Conservation (phyloP, 2,797 vertebrate species). For the Etheostoma perlongum region DNA sequence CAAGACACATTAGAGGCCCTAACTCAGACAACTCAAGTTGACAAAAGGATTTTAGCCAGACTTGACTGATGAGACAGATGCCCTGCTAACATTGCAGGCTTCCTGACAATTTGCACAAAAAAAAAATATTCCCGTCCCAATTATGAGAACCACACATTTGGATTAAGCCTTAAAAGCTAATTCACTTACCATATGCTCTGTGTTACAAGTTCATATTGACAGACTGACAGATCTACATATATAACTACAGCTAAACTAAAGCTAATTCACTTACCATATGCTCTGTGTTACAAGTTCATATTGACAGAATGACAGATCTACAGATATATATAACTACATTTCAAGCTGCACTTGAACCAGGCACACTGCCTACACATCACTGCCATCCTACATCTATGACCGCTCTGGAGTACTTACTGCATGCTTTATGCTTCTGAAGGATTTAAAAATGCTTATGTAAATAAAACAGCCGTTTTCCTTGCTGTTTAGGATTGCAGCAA, state of each 20-base stretch:
- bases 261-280: neutral
- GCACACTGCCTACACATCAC: neutral
- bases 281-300: neutral
- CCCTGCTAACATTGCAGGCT: neutral
- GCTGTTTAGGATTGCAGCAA: neutral
- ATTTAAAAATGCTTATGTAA: conserved; percentile 5
- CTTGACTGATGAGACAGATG: conserved; percentile 6
- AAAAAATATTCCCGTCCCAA: neutral
- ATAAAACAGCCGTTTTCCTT: neutral
- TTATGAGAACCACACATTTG: neutral
- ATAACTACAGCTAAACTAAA: no score
- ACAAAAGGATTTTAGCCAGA: conserved; percentile 3
- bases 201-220: neutral
- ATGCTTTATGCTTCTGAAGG: neutral
- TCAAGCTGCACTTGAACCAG: neutral
- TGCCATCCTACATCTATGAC: neutral
- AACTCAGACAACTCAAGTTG: neutral
- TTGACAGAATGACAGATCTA: conserved; percentile 5
- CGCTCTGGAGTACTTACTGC: neutral
- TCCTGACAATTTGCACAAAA: neutral
- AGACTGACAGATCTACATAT: conserved; percentile 4
- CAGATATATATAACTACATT: neutral
- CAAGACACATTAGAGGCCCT: neutral
- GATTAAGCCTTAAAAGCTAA: neutral
- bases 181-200: neutral